Conservation (phyloP, 1,140 invertebrate genomes). For the Leptestheria dahalacensis region DNA sequence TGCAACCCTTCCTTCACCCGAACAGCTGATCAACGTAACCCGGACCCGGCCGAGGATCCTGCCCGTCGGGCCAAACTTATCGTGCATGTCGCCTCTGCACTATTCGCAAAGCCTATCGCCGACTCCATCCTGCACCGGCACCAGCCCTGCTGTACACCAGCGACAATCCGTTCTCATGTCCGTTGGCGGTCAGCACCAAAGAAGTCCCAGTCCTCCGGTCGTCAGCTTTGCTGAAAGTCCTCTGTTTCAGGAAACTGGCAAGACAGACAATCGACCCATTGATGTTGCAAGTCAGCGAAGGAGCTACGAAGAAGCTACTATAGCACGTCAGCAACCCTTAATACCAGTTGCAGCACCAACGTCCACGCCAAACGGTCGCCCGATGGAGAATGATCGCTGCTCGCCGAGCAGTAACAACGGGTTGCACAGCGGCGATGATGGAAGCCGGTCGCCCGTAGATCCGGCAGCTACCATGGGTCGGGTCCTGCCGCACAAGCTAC, state of each 20-base stretch:
- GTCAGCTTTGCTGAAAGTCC: not conserved
- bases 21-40: slow-evolving; percentile 62
- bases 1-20: slow-evolving; percentile 60
- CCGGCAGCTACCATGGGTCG: slow-evolving; percentile 33
- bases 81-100: not conserved
- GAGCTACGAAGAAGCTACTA: not conserved
- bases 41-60: slow-evolving; percentile 15
- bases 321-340: no score
- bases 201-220: slow-evolving; percentile 7
- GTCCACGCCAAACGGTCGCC: slow-evolving; percentile 20
- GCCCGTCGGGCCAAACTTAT: not conserved
- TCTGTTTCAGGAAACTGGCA: no score
- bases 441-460: slow-evolving; percentile 28
- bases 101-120: slow-evolving; percentile 1
- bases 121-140: not conserved
- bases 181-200: slow-evolving; percentile 1
- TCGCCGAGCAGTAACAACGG: slow-evolving; percentile 36
- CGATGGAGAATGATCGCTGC: not conserved
- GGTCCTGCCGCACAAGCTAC: slow-evolving; percentile 67
- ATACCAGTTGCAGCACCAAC: slow-evolving; percentile 31
- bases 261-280: no score
- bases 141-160: not conserved
- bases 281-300: not conserved
- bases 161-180: slow-evolving; percentile 18
- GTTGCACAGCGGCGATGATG: slow-evolving; percentile 52